Evolutionary conservation across 2,113 vertebrate genomes (phyloP), one percentile per base, ranked within the genome.

Genomic region (Chaetura pelagica): DNA sequence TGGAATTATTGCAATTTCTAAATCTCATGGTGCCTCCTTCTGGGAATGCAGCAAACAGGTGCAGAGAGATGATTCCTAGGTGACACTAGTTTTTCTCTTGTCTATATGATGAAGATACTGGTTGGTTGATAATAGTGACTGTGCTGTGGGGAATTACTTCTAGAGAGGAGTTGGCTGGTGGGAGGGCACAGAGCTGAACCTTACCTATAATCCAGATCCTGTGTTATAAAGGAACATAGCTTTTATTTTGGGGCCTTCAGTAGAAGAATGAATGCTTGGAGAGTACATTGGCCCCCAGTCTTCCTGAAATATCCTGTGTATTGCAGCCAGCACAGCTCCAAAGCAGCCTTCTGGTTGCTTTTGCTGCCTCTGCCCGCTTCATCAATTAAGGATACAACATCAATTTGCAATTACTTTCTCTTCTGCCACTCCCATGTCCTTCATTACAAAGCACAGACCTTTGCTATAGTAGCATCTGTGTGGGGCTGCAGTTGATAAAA

Each of bases 1-100:
- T 62, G 35, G 14, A 52, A 13, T 7, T 48, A 52, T 35, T 48
- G 40, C 32, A 24, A 4, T 29, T 54, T 55, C 42, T 54, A 20
- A 44, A 40, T 19, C 57, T 0, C 7, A 2, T 11, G 11, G 35
- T 74, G 23, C 16, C 17, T 62, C 0, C 51, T 84, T 11, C 15
- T 74, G 55, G 21, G 2, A 46, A 11, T 27, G 26, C 69, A 61
- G 35, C 42, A 59, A 16, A 5, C 0, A 5, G 10, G 7, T 21
- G 15, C 13, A 55, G 54, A 49, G 46, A 15, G 15, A 5, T 27
- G 22, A 15, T 27, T 88, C 66, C 32, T 22, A 1, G 0, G 3
- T n/a, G 26, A 5, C 7, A 5, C 26, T 8, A 19, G 7, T 4
- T 71, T 81, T 58, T 38, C 11, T 29, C 30, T 49, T 22, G 17